phyloP scores from a whole-genome alignment of 2,888 invertebrate genomes.

The Dynastes hyllus region DNA sequence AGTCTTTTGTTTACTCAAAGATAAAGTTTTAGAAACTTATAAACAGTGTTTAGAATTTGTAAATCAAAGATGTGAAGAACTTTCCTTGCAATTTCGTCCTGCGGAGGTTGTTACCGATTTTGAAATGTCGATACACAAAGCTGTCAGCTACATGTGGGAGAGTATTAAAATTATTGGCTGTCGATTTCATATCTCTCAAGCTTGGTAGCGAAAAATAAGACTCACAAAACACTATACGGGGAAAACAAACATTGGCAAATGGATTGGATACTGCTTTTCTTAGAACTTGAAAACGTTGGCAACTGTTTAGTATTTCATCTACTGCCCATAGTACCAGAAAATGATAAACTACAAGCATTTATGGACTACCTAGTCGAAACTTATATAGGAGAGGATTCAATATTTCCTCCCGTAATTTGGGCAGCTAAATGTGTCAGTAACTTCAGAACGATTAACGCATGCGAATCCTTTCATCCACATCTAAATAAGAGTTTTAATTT shows the following conservation, averaged over 20 bases:
- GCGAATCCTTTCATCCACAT: neutral
- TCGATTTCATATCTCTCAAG: conserved; percentile 8
- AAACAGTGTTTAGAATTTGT: conserved; percentile 13
- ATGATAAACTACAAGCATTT: neutral
- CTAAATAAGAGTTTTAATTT: conserved; percentile 10
- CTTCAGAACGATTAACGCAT: neutral
- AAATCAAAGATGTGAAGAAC: too few species aligned
- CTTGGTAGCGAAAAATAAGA: neutral
- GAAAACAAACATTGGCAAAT: neutral
- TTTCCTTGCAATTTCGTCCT: neutral
- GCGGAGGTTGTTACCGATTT: neutral
- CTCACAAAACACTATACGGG: conserved; percentile 2
- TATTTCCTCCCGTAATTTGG: conserved; percentile 5
- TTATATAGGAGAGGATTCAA: neutral
- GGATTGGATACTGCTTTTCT: neutral
- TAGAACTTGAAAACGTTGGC: conserved; percentile 8
- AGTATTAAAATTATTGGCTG: neutral
- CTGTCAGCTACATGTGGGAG: neutral
- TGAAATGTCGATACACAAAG: neutral
- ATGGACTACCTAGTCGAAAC: neutral
- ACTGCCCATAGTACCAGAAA: neutral
- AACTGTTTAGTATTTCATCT: conserved; percentile 7
- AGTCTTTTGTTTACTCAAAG: too few species aligned
- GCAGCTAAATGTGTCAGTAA: neutral
- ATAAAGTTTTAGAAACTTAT: conserved; percentile 5